Evolutionary conservation across 2,113 vertebrate species (phyloP).

Genomic region (Artemisiospiza belli): DNA sequence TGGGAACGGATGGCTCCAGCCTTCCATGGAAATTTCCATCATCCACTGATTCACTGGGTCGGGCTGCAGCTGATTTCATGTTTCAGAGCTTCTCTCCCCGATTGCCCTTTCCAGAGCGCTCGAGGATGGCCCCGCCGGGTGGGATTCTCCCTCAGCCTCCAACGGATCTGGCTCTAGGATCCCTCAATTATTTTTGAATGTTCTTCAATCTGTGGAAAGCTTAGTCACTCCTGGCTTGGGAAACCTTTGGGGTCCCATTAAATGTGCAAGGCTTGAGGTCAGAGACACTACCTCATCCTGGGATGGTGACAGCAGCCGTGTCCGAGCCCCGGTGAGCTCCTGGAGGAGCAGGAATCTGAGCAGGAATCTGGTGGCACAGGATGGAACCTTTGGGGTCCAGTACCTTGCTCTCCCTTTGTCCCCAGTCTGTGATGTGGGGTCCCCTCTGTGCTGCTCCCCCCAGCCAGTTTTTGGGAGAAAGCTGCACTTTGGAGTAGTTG

Average conservation of each 20-base stretch:
- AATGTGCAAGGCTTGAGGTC: slow-evolving; percentile 10
- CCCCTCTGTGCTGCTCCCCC: not conserved
- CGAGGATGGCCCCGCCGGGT: not conserved
- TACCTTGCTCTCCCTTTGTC: not conserved
- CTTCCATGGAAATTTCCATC: slow-evolving; percentile 53
- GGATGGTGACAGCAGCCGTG: not conserved
- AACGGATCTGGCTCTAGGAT: not conserved
- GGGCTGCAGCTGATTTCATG: not conserved
- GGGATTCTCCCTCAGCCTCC: not conserved
- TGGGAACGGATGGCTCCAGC: not conserved
- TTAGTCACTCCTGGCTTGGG: slow-evolving; percentile 33
- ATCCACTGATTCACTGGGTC: slow-evolving; percentile 5
- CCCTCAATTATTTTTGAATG: not conserved
- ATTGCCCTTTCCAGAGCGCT: not conserved
- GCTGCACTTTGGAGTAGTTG: not conserved
- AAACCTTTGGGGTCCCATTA: slow-evolving; percentile 41
- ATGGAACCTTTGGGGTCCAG: not conserved
- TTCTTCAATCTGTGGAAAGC: slow-evolving; percentile 21
- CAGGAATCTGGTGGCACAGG: not conserved
- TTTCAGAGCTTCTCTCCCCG: not conserved
- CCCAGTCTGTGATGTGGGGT: not conserved
- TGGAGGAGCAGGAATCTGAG: not conserved
- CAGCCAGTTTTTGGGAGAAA: not conserved
- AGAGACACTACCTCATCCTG: slow-evolving; percentile 54
- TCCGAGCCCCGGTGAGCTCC: not conserved